Evolutionary conservation across 2,797 vertebrate species (phyloP).

Genomic region (Triplophysa yarkandensis): DNA sequence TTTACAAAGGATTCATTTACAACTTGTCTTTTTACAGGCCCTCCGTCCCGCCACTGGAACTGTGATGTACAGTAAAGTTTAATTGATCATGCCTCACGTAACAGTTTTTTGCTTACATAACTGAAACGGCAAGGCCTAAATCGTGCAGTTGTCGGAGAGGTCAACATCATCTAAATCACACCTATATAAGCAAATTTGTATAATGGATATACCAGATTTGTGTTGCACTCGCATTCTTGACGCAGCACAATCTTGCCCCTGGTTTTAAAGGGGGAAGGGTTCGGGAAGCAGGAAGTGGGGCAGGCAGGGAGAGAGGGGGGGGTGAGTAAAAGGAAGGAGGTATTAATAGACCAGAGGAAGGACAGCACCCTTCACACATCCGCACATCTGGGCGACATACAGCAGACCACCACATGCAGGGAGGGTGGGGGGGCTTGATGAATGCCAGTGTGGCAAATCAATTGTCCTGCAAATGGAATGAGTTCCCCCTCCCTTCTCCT

Average conservation of each 20-base stretch:
- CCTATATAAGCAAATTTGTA: background rate
- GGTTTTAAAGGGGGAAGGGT: conserved; percentile 7
- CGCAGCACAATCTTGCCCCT: conserved; percentile 4
- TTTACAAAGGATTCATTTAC: background rate
- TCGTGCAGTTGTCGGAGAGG: no score
- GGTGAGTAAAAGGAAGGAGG: conserved; percentile 26
- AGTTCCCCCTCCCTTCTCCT: conserved; percentile 25
- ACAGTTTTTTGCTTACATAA: no score
- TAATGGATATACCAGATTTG: background rate
- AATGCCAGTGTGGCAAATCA: conserved; percentile 58
- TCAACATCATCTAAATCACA: no score
- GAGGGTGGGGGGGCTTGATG: conserved; percentile 41
- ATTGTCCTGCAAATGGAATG: conserved; percentile 56
- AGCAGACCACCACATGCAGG: conserved; percentile 54
- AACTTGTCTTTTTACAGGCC: background rate
- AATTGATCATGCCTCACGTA: no score
- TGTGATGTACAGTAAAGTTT: background rate
- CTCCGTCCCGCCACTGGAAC: background rate
- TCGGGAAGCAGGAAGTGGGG: conserved; percentile 46
- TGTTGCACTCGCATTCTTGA: background rate
- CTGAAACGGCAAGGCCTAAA: no score
- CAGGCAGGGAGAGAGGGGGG: conserved; percentile 10
- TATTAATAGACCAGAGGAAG: conserved; percentile 58
- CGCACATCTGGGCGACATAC: conserved; percentile 55
- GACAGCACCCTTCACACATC: conserved; percentile 48